Conservation (phyloP, 2,888 invertebrate genomes). For the Torymus texanus region DNA sequence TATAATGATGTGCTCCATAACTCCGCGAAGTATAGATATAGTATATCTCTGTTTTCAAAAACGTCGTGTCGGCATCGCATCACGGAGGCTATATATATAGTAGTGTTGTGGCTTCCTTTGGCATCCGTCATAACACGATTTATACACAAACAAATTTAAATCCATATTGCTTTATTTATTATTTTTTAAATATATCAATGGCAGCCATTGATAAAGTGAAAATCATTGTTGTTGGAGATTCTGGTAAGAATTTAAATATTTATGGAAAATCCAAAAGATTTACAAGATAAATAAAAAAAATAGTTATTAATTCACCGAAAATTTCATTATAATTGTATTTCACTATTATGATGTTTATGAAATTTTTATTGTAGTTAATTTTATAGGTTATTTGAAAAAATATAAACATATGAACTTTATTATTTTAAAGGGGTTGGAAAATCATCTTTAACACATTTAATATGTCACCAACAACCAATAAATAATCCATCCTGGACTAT, state of each 20-base stretch:
- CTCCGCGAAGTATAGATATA: too few relatives aligned
- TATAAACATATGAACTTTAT: slow-evolving; percentile 1
- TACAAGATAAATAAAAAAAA: slow-evolving; percentile 5
- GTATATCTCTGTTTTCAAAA: too few relatives aligned
- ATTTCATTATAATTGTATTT: too few relatives aligned
- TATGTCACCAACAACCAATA: slow-evolving; percentile 91
- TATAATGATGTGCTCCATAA: too few relatives aligned
- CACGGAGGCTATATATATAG: too few relatives aligned
- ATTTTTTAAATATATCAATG: slow-evolving; percentile 76
- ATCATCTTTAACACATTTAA: slow-evolving; percentile 93
- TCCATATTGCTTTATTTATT: slow-evolving; percentile 50
- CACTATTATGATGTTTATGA: not conserved
- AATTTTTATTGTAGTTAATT: not conserved
- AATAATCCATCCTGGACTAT: slow-evolving; percentile 95
- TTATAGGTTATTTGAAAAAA: not conserved
- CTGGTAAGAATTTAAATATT: slow-evolving; percentile 78
- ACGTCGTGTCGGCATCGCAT: too few relatives aligned
- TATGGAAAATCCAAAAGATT: not conserved
- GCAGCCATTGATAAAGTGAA: slow-evolving; percentile 92
- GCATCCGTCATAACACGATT: slow-evolving; percentile 42
- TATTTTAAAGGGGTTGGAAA: slow-evolving; percentile 91
- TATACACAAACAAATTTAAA: slow-evolving; percentile 70
- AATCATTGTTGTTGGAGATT: slow-evolving; percentile 94
- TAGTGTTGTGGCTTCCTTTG: too few relatives aligned
- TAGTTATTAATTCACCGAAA: not conserved